These are phyloP conservation scores for Stichopus horrens DNA, from an alignment of 53 echinoderm and acorn worm species.

Conservation along the genomic window DNA sequence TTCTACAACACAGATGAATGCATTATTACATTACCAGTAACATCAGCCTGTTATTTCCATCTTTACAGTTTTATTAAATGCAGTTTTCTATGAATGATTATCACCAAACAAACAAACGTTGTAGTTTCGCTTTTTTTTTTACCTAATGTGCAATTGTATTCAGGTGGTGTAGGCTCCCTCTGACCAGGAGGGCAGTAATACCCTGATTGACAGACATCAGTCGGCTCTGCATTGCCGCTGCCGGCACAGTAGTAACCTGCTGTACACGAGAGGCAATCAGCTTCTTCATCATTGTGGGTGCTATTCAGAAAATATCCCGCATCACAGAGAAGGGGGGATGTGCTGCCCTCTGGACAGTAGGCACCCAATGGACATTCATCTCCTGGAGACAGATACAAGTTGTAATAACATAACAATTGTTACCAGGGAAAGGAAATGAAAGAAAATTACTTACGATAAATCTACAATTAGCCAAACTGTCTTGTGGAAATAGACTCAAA, in stretches of 20 bases:
- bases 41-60: no score
- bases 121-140: background rate
- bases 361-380: conserved; percentile 81
- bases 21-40: no score
- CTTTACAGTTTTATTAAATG: no score
- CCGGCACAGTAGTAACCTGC: conserved; percentile 91
- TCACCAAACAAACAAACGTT: no score
- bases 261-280: conserved; percentile 74
- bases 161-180: conserved; percentile 81
- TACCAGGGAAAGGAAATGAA: no score
- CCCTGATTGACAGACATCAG: conserved; percentile 69
- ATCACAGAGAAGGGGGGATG: conserved; percentile 77
- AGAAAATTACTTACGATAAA: no score
- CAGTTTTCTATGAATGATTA: no score
- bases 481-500: no score
- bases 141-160: conserved; percentile 94
- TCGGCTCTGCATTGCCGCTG: conserved; percentile 78
- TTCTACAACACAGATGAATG: no score
- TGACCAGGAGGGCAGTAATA: conserved; percentile 95
- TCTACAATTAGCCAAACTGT: no score
- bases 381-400: conserved; percentile 42
- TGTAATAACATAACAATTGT: no score
- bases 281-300: conserved; percentile 73
- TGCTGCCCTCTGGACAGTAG: conserved; percentile 79
- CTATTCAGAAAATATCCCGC: conserved; percentile 90